Evolutionary conservation across 2,113 vertebrate species (phyloP).

Genomic region (Emydocephalus ijimae): DNA sequence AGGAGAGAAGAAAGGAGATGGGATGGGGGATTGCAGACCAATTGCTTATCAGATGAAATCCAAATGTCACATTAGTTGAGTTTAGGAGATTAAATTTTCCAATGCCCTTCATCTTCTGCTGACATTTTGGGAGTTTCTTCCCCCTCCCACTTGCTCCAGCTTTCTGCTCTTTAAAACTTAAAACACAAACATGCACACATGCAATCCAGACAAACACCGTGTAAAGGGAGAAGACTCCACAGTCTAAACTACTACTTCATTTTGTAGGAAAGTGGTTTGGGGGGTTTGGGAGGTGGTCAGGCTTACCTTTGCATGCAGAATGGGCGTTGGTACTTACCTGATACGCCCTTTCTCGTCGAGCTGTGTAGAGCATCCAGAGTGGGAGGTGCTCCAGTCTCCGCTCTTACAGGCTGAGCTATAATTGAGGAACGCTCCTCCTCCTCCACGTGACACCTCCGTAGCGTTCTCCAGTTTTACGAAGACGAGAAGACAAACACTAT

Average conservation of each 20-base stretch:
- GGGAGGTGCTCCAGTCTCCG: no score
- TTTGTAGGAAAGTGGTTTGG: neutral
- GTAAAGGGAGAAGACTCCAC: neutral
- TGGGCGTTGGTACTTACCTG: no score
- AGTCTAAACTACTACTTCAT: neutral
- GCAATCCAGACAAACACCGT: neutral
- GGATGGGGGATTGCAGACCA: conserved; percentile 61
- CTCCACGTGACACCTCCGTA: no score
- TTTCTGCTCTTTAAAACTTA: neutral
- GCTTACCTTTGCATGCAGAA: neutral
- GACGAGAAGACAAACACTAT: no score
- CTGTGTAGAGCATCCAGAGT: no score
- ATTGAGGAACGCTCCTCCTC: no score
- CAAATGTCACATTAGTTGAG: conserved; percentile 79
- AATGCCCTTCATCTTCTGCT: conserved; percentile 75
- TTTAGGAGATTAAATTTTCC: conserved; percentile 79
- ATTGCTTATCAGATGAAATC: conserved; percentile 79
- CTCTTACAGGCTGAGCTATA: no score
- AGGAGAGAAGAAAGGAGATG: conserved; percentile 59
- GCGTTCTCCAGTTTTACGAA: no score
- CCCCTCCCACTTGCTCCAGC: conserved; percentile 5
- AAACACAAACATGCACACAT: neutral
- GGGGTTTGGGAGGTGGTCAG: neutral
- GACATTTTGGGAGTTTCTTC: conserved; percentile 72
- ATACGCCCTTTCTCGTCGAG: no score